A percentile compares a stretch with the other conserved stretches of the same genome.
Conservation (phyloP, 2,797 vertebrate species). For the Hafferia zeledoni region DNA sequence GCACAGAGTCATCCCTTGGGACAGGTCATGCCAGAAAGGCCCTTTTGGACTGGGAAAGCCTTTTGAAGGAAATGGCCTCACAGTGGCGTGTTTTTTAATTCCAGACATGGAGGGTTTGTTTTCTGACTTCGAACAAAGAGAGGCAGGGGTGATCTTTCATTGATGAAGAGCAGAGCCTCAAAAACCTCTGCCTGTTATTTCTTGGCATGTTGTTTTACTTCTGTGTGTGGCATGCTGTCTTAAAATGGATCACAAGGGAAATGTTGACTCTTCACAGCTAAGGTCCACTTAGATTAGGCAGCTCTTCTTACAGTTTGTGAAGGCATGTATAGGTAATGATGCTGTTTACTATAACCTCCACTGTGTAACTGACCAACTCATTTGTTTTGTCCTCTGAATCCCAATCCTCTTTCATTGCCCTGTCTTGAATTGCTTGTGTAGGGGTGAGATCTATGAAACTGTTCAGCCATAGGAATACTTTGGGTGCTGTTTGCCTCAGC, state of each 20-base stretch:
- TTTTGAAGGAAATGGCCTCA: background rate
- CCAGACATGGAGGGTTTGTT: background rate
- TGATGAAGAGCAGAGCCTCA: background rate
- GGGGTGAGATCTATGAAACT: background rate
- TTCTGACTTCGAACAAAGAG: background rate
- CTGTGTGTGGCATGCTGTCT: background rate
- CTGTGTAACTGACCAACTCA: background rate
- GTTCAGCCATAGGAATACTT: background rate
- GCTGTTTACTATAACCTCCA: background rate
- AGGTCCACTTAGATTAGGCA: background rate
- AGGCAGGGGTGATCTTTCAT: background rate
- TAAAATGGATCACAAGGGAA: background rate
- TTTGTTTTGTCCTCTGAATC: background rate
- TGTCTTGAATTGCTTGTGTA: background rate
- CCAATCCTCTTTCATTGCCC: background rate
- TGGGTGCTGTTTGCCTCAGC: background rate
- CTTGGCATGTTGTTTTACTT: background rate
- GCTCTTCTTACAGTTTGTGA: background rate
- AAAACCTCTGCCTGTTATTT: background rate
- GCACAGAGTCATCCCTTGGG: background rate
- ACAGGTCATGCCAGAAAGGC: rapidly evolving
- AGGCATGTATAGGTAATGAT: background rate
- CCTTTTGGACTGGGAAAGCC: background rate
- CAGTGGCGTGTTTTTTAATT: background rate
- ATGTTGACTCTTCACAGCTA: background rate